Base-by-base conservation (phyloP, 2,113 vertebrate species). In the Ceratotherium simum region DNA sequence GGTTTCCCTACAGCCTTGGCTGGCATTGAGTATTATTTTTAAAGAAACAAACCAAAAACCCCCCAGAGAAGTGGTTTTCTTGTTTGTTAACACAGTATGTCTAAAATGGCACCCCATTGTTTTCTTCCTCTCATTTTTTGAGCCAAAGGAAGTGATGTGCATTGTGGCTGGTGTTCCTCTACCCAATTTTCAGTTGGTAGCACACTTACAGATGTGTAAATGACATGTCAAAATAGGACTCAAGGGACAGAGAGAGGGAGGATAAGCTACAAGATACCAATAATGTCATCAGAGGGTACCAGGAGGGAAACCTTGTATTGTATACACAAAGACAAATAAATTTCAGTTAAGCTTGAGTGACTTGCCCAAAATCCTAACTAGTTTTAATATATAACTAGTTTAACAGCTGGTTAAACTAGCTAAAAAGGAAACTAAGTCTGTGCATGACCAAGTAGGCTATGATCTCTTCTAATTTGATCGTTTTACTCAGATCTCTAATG, bases 151-250 rank as follows among this genome's bases (percentile, higher is more conserved):
- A 88, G 76, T 83, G 42, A 83, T n/a, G 5, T 93, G 54, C 21
- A 58, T 54, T n/a, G 36, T 82, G 81, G 48, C 69, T 96, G 54
- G 31, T 82, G 73, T 85, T 91, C 62, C 29, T 91, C 27, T 88
- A 91, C 89, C 21, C 72, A 79, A 54, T 94, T 93, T 97, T 94
- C 33, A 88, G 90, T 93, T 79, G 56, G 31, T 20, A 87, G 27
- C 14, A 94, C 36, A 42, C 56, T 73, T 91, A 79, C 7, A 79
- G 86, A 83, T 73, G 33, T 84, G 25, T 80, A 69, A 94, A 83
- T 39, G n/a, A 75, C 31, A 69, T 80, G 42, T 86, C 3, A 6
- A 90, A 83, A 85, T 73, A 84, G 58, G 56, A 86, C 70, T 82
- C 16, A 69, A 58, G 67, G 33, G 76, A 75, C n/a, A 70, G 65